phyloP scores from a whole-genome alignment of 35 echinoderm and acorn worm species.

The Lytechinus variegatus region DNA sequence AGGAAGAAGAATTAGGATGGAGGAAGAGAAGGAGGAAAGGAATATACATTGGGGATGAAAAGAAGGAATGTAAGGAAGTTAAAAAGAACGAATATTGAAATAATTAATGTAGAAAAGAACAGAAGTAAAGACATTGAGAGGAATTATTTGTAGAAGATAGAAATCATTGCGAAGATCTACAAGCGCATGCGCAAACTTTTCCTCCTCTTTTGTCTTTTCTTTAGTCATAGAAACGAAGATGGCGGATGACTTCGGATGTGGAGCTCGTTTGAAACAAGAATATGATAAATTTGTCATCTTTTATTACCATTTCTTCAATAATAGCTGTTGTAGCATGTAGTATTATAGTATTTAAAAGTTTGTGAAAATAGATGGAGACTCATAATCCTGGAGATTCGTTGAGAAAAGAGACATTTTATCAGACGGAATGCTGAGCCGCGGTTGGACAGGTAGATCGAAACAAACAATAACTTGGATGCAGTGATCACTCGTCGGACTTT shows the following conservation, averaged over 20 bases:
- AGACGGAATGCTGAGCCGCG: neutral
- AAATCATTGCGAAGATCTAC: neutral
- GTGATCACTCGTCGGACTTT: neutral
- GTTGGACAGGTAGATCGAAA: neutral
- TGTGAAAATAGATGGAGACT: neutral
- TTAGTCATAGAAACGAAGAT: constrained; percentile 5
- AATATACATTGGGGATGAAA: too few relatives aligned
- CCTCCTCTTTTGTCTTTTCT: neutral
- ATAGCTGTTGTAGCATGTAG: neutral
- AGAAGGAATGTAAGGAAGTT: too few relatives aligned
- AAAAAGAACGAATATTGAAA: too few relatives aligned
- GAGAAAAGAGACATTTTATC: neutral
- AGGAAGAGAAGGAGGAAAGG: too few relatives aligned
- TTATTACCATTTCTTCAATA: neutral
- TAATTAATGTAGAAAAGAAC: too few relatives aligned
- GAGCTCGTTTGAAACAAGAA: neutral
- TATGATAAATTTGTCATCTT: neutral
- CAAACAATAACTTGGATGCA: neutral
- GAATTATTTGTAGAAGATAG: neutral
- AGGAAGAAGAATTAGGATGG: too few relatives aligned
- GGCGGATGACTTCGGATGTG: neutral
- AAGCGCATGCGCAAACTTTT: neutral
- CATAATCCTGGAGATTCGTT: neutral
- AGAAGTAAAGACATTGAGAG: too few relatives aligned
- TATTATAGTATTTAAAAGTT: neutral